Percentiles rank a stretch among this genome's conserved stretches.
Conservation (phyloP, 2,797 vertebrate genomes). For the Pangasius larnaudii region DNA sequence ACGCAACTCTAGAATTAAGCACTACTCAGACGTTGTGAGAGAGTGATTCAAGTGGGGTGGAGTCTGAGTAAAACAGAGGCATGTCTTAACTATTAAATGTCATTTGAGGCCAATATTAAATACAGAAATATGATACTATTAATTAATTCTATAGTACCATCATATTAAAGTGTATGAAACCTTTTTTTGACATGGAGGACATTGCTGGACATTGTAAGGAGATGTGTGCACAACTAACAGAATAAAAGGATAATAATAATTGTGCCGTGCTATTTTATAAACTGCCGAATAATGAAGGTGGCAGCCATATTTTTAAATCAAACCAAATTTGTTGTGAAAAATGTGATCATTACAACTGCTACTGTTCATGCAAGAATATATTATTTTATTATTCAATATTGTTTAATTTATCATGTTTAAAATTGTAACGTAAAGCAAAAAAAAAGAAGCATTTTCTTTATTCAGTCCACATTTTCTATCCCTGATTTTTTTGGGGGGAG, state of each 20-base stretch:
- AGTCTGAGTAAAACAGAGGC: background rate
- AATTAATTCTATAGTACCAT: background rate
- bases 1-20: background rate
- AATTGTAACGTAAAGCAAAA: no score
- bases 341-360: background rate
- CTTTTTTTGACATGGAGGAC: background rate
- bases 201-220: no score
- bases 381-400: background rate
- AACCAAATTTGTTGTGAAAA: background rate
- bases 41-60: background rate
- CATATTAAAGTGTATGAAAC: background rate
- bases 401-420: background rate
- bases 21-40: no score
- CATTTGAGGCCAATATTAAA: background rate
- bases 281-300: background rate
- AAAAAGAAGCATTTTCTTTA: background rate
- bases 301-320: background rate
- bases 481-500: background rate
- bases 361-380: background rate
- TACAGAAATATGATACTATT: background rate
- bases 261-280: slow-evolving; percentile 1
- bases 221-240: background rate
- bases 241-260: background rate
- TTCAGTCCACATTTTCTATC: background rate
- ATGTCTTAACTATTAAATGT: background rate